These are phyloP conservation scores for Agelaius phoeniceus DNA, from an alignment of 2,113 vertebrate species.

Conservation along the genomic window DNA sequence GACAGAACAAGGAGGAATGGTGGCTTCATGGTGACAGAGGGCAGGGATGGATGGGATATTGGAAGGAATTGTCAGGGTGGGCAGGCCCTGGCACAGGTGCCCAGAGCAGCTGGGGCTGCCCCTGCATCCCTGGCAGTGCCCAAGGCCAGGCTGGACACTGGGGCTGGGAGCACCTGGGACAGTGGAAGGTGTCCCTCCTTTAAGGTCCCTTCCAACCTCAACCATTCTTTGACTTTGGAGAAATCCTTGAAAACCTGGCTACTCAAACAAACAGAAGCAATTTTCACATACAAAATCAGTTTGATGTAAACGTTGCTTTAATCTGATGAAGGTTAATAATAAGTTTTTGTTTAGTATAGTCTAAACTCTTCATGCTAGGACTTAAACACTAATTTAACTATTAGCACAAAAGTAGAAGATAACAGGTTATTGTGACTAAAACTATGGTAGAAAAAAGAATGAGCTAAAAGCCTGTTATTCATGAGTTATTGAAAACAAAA, in stretches of 20 bases:
- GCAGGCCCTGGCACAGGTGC: neutral
- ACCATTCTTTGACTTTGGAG: neutral
- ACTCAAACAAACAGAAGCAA: neutral
- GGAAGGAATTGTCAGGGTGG: neutral
- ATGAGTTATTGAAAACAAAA: neutral
- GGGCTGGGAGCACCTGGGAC: neutral
- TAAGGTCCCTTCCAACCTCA: neutral
- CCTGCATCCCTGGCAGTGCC: neutral
- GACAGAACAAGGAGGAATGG: neutral
- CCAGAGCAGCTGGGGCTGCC: neutral
- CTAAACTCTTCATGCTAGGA: neutral
- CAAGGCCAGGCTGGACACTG: accelerated
- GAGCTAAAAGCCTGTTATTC: neutral
- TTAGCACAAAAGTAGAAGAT: neutral
- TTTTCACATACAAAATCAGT: neutral
- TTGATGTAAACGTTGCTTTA: neutral
- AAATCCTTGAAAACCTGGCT: neutral
- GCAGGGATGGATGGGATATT: neutral
- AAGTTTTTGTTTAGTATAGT: neutral
- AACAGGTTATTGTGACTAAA: neutral
- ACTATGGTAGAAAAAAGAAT: neutral
- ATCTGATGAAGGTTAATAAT: neutral
- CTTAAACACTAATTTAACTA: conserved; percentile 3
- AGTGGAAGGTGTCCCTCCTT: neutral
- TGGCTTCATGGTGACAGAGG: neutral